These are phyloP conservation scores for Uloborus plumipes DNA, from an alignment of 2,888 invertebrate genomes.

Conservation along the genomic window DNA sequence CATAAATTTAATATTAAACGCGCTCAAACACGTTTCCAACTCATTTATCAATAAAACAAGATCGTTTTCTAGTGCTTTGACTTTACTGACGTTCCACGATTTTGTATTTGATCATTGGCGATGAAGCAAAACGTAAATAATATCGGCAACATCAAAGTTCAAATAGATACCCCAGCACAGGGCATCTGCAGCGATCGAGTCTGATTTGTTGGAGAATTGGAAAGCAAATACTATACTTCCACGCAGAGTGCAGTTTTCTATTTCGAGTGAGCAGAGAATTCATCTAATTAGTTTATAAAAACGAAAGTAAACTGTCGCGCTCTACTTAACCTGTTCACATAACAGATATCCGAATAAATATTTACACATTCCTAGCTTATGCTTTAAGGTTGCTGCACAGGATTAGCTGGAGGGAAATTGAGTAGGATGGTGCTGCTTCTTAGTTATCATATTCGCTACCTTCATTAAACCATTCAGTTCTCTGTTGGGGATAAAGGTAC, in stretches of 20 bases:
- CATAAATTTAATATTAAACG: no score
- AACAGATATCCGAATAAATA: conserved; percentile 5
- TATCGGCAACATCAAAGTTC: background rate
- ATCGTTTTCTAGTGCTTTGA: no score
- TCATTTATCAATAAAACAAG: no score
- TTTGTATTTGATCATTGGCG: no score
- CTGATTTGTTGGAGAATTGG: background rate
- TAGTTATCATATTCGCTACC: conserved; percentile 7
- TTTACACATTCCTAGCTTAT: conserved; percentile 1
- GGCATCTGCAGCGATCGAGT: no score
- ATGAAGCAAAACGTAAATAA: background rate
- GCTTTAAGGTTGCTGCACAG: background rate
- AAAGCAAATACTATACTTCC: background rate
- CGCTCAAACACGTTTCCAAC: no score
- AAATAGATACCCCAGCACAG: background rate
- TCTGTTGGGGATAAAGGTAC: conserved; percentile 2
- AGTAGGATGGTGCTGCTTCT: background rate
- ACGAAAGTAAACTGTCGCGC: background rate
- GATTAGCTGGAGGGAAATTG: conserved; percentile 1
- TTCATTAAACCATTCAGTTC: conserved; percentile 6
- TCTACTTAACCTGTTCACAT: conserved; percentile 3
- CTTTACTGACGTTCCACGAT: no score
- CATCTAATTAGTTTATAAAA: conserved; percentile 2
- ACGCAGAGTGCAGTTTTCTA: background rate
- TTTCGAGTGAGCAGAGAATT: background rate